These are phyloP conservation scores for Chrysolina americana DNA, from an alignment of 2,888 invertebrate genomes.

Conservation along the genomic window DNA sequence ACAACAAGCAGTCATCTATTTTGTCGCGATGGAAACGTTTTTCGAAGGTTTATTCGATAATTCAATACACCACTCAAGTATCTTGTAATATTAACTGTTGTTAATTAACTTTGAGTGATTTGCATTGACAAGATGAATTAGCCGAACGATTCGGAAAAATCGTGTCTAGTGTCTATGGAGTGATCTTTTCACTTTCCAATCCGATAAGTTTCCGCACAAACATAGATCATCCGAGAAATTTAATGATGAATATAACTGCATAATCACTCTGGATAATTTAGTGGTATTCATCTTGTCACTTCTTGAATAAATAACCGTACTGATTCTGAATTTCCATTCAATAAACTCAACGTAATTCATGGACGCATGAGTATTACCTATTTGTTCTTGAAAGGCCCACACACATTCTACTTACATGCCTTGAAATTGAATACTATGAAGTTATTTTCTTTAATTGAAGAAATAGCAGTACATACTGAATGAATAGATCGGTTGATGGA, in stretches of 20 bases:
- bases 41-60: neutral
- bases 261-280: constrained; percentile 45
- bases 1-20: too few species aligned
- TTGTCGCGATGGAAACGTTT: too few species aligned
- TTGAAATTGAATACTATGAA: neutral
- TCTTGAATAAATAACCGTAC: constrained; percentile 30
- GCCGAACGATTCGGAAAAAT: constrained; percentile 41
- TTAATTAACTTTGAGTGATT: constrained; percentile 43
- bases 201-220: constrained; percentile 41
- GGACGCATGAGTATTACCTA: neutral
- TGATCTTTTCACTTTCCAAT: constrained; percentile 51
- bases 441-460: neutral
- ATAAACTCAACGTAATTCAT: constrained; percentile 1
- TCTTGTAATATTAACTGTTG: constrained; percentile 35
- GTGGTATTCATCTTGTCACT: constrained; percentile 37
- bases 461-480: neutral
- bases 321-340: constrained; percentile 2
- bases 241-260: constrained; percentile 34
- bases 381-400: neutral
- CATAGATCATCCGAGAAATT: constrained; percentile 8
- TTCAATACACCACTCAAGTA: neutral
- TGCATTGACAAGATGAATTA: constrained; percentile 49
- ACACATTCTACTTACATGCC: neutral
- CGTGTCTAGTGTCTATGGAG: constrained; percentile 40
- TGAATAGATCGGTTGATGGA: neutral